phyloP scores from a whole-genome alignment of 2,113 vertebrate species.

The Ctenomys sociabilis region DNA sequence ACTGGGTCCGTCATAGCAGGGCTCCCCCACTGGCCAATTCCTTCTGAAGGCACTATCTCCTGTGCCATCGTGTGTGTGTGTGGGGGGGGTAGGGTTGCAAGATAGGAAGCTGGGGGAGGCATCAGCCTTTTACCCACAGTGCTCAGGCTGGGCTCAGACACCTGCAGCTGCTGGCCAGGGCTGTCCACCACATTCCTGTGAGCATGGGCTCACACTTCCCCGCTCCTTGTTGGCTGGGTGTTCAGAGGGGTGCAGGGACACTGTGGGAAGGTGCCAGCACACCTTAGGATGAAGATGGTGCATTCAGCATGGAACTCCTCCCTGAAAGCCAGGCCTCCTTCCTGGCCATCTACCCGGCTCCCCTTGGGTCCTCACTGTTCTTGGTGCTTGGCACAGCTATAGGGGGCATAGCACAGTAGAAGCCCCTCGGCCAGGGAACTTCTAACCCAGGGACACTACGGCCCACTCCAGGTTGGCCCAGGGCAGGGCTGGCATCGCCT shows the following conservation, averaged over 20 bases:
- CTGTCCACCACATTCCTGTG: neutral
- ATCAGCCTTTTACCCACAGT: neutral
- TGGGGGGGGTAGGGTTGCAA: neutral
- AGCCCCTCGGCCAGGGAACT: neutral
- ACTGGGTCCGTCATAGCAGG: neutral
- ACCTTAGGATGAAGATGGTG: neutral
- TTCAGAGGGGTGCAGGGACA: neutral
- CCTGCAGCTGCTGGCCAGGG: neutral
- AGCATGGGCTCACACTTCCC: neutral
- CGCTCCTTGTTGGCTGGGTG: neutral
- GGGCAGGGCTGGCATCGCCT: neutral
- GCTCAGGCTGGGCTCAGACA: neutral
- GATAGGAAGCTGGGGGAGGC: neutral
- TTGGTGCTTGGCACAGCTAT: neutral
- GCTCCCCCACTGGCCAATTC: neutral
- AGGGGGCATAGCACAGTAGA: neutral
- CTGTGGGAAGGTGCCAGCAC: neutral
- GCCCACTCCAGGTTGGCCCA: neutral
- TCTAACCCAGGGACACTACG: neutral
- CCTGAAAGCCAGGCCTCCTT: neutral
- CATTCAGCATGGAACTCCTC: neutral
- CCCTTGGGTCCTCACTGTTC: neutral
- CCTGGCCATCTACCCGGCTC: neutral
- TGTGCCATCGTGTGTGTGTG: neutral
- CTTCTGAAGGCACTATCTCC: neutral